phyloP scores from a whole-genome alignment of 1,140 invertebrate genomes.

The Ceratoteleas bidentatus region DNA sequence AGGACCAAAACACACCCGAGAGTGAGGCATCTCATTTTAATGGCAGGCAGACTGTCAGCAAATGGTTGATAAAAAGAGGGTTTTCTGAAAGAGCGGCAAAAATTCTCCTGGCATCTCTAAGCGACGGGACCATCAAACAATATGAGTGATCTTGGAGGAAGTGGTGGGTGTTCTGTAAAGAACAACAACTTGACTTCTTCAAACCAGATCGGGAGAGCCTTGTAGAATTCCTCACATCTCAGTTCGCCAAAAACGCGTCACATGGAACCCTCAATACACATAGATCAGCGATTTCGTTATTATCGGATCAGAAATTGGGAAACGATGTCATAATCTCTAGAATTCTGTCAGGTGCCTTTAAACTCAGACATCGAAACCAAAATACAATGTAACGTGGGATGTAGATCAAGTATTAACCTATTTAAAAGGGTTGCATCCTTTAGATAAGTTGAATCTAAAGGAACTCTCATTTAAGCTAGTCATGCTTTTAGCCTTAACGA shows the following conservation, averaged over 20 bases:
- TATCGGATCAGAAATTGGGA: conserved; percentile 1
- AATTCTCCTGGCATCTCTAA: not conserved
- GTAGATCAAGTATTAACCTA: not conserved
- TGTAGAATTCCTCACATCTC: not conserved
- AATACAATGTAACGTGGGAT: not conserved
- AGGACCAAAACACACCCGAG: conserved; percentile 1
- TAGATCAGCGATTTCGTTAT: not conserved
- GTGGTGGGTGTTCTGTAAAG: conserved; percentile 1
- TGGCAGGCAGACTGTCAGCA: not conserved
- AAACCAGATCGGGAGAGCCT: not conserved
- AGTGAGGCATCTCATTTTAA: not conserved
- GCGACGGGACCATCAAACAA: not conserved
- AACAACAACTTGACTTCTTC: not conserved
- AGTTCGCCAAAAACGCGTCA: not conserved
- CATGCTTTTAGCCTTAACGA: no score
- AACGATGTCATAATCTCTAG: not conserved
- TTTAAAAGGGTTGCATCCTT: not conserved
- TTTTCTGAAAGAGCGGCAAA: not conserved
- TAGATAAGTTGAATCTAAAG: no score
- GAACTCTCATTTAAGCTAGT: no score
- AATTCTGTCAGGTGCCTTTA: not conserved
- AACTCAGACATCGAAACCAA: not conserved
- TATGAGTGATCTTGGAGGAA: not conserved
- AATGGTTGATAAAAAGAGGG: not conserved
- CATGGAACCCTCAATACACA: conserved; percentile 1